A percentile compares a stretch with the other conserved stretches of the same genome.
Conservation (phyloP, 2,113 vertebrate species). For the Pithys albifrons region DNA sequence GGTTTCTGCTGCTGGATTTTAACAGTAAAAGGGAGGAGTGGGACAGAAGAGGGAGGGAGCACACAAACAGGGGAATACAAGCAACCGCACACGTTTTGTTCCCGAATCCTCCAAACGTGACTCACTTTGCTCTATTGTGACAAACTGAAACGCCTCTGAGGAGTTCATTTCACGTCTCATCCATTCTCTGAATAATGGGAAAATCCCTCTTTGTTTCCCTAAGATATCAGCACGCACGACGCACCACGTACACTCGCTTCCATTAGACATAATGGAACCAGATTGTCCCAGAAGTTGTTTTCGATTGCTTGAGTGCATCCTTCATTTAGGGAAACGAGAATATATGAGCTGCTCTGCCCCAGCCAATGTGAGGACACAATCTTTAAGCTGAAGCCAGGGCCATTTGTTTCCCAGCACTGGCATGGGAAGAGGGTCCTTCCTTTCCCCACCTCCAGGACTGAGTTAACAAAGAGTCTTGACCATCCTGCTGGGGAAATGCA, state of each 20-base stretch:
- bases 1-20: constrained; percentile 8
- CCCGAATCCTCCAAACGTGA: constrained; percentile 54
- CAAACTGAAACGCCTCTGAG: constrained; percentile 69
- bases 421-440: neutral
- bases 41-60: neutral
- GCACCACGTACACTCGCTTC: constrained; percentile 49
- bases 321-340: constrained; percentile 79
- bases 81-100: neutral
- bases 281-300: constrained; percentile 79
- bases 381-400: neutral
- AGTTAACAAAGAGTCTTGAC: neutral
- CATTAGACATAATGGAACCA: constrained; percentile 78
- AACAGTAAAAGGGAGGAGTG: neutral
- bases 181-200: constrained; percentile 75
- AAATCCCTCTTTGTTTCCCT: constrained; percentile 72
- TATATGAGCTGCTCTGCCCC: constrained; percentile 63
- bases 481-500: neutral
- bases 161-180: constrained; percentile 76
- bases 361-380: neutral
- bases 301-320: constrained; percentile 79
- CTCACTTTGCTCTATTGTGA: constrained; percentile 69
- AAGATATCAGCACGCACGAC: constrained; percentile 57
- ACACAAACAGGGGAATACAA: neutral
- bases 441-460: neutral
- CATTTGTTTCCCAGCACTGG: neutral